phyloP scores from a whole-genome alignment of 2,888 invertebrate species.

The Druceiella hillmani region DNA sequence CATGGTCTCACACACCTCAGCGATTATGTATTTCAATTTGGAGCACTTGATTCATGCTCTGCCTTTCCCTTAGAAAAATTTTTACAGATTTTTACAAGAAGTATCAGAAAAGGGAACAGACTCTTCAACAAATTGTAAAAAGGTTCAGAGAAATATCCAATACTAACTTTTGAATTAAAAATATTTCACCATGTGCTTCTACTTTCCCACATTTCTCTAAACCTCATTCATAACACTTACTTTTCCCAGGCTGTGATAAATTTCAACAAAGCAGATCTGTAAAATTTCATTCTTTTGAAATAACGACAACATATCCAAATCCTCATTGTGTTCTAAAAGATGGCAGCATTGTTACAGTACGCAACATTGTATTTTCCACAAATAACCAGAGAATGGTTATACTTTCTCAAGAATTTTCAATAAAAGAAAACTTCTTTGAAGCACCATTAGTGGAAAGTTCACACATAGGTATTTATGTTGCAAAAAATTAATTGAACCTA shows the following conservation, averaged over 20 bases:
- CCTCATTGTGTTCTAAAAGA: conserved; percentile 7
- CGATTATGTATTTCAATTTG: conserved; percentile 19
- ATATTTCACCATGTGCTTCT: conserved; percentile 6
- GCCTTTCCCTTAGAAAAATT: conserved; percentile 19
- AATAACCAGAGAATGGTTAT: conserved; percentile 10
- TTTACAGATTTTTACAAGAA: conserved; percentile 18
- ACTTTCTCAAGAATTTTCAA: conserved; percentile 8
- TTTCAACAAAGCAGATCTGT: neutral
- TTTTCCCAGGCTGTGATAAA: conserved; percentile 3
- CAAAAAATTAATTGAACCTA: conserved; percentile 2
- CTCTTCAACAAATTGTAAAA: conserved; percentile 25
- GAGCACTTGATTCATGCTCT: conserved; percentile 18
- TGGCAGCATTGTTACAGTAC: conserved; percentile 7
- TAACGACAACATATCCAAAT: conserved; percentile 7
- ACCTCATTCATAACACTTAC: conserved; percentile 1
- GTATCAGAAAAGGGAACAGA: conserved; percentile 32
- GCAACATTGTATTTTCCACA: conserved; percentile 5
- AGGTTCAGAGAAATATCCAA: conserved; percentile 12
- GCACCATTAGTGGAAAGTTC: conserved; percentile 12
- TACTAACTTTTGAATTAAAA: conserved; percentile 6
- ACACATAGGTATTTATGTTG: conserved; percentile 8
- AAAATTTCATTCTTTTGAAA: conserved; percentile 10
- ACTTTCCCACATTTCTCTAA: neutral
- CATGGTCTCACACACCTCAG: conserved; percentile 16
- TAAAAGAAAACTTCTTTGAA: conserved; percentile 14